Evolutionary conservation across 2,113 vertebrate genomes (phyloP).

Genomic region (Triplophysa rosa): DNA sequence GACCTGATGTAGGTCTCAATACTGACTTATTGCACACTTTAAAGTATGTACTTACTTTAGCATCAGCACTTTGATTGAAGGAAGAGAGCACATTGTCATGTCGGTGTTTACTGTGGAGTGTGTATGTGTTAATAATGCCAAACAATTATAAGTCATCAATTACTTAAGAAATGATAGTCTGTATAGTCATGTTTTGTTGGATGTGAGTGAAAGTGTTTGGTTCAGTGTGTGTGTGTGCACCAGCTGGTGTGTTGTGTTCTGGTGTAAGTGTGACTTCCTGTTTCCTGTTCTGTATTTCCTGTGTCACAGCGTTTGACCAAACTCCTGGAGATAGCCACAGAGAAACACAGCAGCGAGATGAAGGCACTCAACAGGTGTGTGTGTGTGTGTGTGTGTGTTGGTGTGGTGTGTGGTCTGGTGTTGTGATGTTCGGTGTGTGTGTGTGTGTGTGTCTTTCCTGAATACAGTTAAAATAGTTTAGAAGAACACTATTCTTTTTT

Average conservation of each 20-base stretch:
- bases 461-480: background rate
- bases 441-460: constrained; percentile 10
- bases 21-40: too few species aligned
- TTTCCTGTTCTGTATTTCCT: constrained; percentile 54
- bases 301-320: constrained; percentile 82
- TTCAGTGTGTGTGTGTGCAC: background rate
- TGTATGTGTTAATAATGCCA: too few species aligned
- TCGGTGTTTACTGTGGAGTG: too few species aligned
- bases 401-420: background rate
- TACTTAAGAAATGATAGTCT: too few species aligned
- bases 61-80: too few species aligned
- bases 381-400: constrained; percentile 16
- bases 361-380: constrained; percentile 83
- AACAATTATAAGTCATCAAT: too few species aligned
- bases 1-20: too few species aligned
- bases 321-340: constrained; percentile 85
- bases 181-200: too few species aligned
- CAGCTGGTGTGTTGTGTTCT: constrained; percentile 40
- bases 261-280: constrained; percentile 46
- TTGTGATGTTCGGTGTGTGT: too few species aligned
- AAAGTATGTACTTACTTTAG: too few species aligned
- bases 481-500: background rate
- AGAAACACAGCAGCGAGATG: constrained; percentile 82
- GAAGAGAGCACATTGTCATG: too few species aligned
- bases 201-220: too few species aligned